A percentile compares a stretch with the other conserved stretches of the same genome.
These are phyloP conservation scores for Leontocebus nigricollis DNA, from an alignment of 2,797 vertebrate species.

Conservation along the genomic window DNA sequence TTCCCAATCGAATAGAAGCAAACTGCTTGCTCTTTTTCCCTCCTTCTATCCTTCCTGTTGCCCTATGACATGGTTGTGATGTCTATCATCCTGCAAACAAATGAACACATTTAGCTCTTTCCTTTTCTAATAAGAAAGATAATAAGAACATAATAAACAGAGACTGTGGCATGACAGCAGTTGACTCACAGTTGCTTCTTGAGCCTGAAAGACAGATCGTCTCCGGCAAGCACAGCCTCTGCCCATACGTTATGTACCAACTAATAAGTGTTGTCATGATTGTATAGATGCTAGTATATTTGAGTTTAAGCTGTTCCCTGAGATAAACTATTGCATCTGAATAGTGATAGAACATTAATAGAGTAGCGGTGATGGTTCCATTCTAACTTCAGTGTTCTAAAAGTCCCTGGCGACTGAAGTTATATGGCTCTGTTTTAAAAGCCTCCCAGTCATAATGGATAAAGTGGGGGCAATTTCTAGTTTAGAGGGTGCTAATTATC, in stretches of 20 bases:
- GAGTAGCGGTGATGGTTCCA: neutral
- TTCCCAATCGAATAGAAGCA: neutral
- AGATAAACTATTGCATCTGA: neutral
- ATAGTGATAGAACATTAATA: neutral
- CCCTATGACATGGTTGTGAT: neutral
- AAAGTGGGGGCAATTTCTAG: neutral
- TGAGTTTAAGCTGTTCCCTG: neutral
- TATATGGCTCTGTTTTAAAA: neutral
- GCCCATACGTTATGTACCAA: neutral
- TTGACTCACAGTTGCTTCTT: neutral
- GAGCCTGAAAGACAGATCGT: neutral
- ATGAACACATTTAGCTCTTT: neutral
- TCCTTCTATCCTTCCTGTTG: neutral
- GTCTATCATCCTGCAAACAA: neutral
- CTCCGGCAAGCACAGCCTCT: neutral
- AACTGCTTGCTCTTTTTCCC: neutral
- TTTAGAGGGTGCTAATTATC: conserved; percentile 32
- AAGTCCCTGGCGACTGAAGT: conserved; percentile 21
- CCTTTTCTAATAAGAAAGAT: neutral
- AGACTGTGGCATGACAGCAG: neutral
- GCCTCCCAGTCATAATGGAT: neutral
- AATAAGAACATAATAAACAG: neutral
- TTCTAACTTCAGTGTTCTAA: neutral
- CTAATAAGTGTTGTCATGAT: neutral
- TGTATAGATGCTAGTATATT: neutral